Percentiles rank a stretch among this genome's conserved stretches.
phyloP scores from a whole-genome alignment of 1,140 invertebrate species.

The Harpegnathos saltator region DNA sequence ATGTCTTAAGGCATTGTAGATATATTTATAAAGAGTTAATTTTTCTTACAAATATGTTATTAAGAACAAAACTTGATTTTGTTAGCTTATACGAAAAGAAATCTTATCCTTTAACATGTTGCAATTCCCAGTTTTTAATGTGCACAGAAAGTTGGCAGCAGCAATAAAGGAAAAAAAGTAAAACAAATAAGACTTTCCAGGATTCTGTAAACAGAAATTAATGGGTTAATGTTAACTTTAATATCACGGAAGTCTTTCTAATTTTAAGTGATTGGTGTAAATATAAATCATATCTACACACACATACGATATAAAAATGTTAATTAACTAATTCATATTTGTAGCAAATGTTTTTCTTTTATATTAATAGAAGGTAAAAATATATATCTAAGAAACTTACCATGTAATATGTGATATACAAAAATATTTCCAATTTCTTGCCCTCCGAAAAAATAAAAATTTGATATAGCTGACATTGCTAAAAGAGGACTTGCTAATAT shows the following conservation, averaged over 20 bases:
- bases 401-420: slow-evolving; percentile 85
- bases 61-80: too few relatives aligned
- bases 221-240: slow-evolving; percentile 16
- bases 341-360: not conserved
- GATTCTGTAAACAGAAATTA: slow-evolving; percentile 81
- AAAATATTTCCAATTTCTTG: slow-evolving; percentile 90
- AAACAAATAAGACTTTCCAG: slow-evolving; percentile 69
- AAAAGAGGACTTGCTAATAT: slow-evolving; percentile 90
- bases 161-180: slow-evolving; percentile 85
- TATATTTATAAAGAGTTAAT: too few relatives aligned
- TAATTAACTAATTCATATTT: not conserved
- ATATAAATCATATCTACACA: slow-evolving; percentile 22
- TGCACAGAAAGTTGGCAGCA: slow-evolving; percentile 86
- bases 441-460: slow-evolving; percentile 94
- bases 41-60: too few relatives aligned
- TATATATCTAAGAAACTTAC: slow-evolving; percentile 73
- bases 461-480: slow-evolving; percentile 92
- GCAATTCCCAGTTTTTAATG: slow-evolving; percentile 77
- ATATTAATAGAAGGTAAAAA: not conserved
- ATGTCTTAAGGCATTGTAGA: too few relatives aligned
- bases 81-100: too few relatives aligned
- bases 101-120: not conserved
- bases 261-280: not conserved
- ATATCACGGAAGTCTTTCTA: not conserved
- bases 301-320: not conserved